phyloP scores from a whole-genome alignment of 2,113 vertebrate genomes.

The Rissa tridactyla region DNA sequence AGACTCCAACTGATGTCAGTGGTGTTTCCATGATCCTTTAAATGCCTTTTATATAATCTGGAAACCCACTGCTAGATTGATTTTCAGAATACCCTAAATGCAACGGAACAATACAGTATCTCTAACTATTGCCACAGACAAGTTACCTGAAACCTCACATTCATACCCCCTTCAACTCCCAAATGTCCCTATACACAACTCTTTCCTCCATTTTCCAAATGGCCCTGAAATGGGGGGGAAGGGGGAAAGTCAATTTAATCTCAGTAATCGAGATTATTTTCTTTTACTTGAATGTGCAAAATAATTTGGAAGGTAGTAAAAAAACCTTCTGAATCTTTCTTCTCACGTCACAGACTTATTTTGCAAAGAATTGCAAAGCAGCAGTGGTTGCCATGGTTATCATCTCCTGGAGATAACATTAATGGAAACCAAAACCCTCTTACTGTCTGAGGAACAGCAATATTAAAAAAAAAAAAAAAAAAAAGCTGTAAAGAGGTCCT shows the following conservation, averaged over 20 bases:
- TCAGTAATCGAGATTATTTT: background rate
- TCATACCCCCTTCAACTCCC: background rate
- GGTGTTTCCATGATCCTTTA: background rate
- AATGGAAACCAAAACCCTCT: constrained; percentile 9
- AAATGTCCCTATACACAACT: background rate
- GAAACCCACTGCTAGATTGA: background rate
- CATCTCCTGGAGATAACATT: background rate
- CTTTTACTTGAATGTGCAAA: background rate
- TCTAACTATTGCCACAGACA: background rate
- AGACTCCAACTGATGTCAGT: background rate
- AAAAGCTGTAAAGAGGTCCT: background rate
- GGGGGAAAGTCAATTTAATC: background rate
- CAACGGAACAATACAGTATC: background rate
- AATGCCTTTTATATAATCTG: background rate
- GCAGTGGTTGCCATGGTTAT: constrained; percentile 52
- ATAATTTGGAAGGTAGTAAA: background rate
- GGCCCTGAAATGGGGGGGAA: background rate
- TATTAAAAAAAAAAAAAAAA: background rate
- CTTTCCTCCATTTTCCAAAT: background rate
- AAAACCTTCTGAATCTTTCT: background rate
- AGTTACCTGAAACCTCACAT: background rate
- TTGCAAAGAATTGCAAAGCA: constrained; percentile 21
- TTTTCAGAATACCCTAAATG: background rate
- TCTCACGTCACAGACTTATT: background rate
- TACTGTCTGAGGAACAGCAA: background rate